Evolutionary conservation across 2,113 vertebrate genomes (phyloP).

Genomic region (Ptyas mucosa): DNA sequence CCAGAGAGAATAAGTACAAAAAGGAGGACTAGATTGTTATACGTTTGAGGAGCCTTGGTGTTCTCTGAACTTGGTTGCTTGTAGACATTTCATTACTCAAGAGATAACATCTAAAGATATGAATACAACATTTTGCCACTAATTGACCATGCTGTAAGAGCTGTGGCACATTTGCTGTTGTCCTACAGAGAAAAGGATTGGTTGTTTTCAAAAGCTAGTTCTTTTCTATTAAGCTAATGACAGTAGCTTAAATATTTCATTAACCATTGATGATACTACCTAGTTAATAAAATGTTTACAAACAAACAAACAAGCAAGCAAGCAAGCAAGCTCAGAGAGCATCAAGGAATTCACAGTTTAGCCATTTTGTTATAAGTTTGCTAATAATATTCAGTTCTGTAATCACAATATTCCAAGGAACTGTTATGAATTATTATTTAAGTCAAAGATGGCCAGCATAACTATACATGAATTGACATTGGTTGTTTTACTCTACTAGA

Average conservation of each 20-base stretch:
- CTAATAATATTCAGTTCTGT: not conserved
- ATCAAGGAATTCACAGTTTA: not conserved
- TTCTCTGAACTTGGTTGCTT: not conserved
- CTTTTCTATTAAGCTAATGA: not conserved
- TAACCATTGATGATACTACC: not conserved
- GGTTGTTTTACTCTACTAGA: not conserved
- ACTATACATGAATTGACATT: not conserved
- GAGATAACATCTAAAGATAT: not conserved
- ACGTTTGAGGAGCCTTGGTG: not conserved
- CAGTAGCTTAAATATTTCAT: not conserved
- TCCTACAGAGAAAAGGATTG: slow-evolving; percentile 10
- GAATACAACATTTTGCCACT: not conserved
- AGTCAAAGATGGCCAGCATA: not conserved
- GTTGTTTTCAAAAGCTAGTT: slow-evolving; percentile 9
- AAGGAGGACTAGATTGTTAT: not conserved
- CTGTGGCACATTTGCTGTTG: not conserved
- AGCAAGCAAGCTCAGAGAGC: not conserved
- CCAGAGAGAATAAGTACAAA: not conserved
- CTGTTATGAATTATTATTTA: not conserved
- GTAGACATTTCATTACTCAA: not conserved
- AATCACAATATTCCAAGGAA: not conserved
- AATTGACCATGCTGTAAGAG: not conserved
- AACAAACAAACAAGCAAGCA: not conserved
- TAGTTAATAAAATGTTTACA: not conserved
- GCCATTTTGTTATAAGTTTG: not conserved